Evolutionary conservation across 2,888 invertebrate species (phyloP).

Genomic region (Gnatocerus cornutus): DNA sequence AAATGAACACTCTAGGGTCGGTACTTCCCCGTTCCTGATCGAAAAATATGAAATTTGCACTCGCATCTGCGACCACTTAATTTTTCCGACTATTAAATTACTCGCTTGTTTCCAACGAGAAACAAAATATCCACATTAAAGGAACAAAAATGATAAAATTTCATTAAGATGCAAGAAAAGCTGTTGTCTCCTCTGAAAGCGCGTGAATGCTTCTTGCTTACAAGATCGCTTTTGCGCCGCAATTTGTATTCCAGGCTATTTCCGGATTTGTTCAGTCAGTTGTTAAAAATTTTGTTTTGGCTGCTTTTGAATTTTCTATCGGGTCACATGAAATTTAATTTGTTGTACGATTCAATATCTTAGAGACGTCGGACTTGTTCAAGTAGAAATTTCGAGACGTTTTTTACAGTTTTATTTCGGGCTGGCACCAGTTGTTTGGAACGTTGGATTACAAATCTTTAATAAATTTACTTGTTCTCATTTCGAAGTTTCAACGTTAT

Average conservation of each 20-base stretch:
- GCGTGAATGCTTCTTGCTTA: conserved; percentile 29
- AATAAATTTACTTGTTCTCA: conserved; percentile 22
- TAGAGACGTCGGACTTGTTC: conserved; percentile 29
- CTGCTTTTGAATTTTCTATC: conserved; percentile 49
- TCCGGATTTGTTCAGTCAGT: conserved; percentile 51
- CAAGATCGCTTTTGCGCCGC: conserved; percentile 50
- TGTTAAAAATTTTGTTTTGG: conserved; percentile 54
- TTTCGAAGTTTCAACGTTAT: not conserved
- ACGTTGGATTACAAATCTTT: conserved; percentile 18
- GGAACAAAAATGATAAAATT: conserved; percentile 41
- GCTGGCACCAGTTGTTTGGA: conserved; percentile 12
- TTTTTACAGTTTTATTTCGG: conserved; percentile 15
- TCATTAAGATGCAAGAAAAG: conserved; percentile 50
- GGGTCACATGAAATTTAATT: conserved; percentile 49
- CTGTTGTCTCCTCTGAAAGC: conserved; percentile 37
- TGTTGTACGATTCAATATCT: conserved; percentile 45
- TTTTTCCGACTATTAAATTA: too few species aligned
- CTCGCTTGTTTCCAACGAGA: too few species aligned
- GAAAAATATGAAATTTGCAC: conserved; percentile 39
- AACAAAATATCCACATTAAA: conserved; percentile 41
- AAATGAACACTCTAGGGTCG: conserved; percentile 49
- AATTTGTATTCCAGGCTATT: conserved; percentile 54
- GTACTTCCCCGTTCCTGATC: conserved; percentile 24
- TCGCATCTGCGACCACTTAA: conserved; percentile 38
- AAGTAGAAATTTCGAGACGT: conserved; percentile 26